Evolutionary conservation across 2,888 invertebrate species (phyloP), one percentile per base, ranked within the genome.

Genomic region (Tenthredo notha): DNA sequence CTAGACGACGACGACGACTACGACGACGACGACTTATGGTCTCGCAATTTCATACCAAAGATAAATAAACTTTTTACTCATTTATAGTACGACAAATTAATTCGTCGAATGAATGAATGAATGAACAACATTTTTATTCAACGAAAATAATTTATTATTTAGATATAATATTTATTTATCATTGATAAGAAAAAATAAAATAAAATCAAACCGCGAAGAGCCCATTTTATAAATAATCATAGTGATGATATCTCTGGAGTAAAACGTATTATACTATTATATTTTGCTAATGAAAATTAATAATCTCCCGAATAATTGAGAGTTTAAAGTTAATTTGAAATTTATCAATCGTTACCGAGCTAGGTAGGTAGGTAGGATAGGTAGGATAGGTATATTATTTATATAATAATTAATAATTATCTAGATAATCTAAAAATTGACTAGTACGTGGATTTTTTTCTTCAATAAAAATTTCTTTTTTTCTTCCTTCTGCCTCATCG

Each of bases 341-440:
- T 58, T 12, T 80, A 80, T 33, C 37, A 61, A 80, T 61, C 37
- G 18, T 47, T 21, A 40, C 33, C 75, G 43, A 75, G 61, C 61
- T 25, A 61, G 21, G 18, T 70, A 70, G 37, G 33, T 33, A 33
- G 33, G 33, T 33, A 33, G 33, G 33, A n/a, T n/a, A n/a, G n/a
- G n/a, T n/a, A n/a, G n/a, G n/a, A n/a, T 33, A 33, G 33, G 33
- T 74, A 43, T 43, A 74, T 43, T 54, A 33, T 77, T 75, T 43
- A 37, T 58, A 47, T 77, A 43, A 74, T 77, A 77, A 77, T 77
- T 77, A 77, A 61, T 67, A 70, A 29, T 33, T 67, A 83, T 47
- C 54, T 58, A 78, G 7, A 83, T 83, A 70, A 83, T 70, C 83
- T 83, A 83, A 43, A 83, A 83, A 83, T 83, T 83, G 83, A 83